Evolutionary conservation across 2,113 vertebrate species (phyloP).

Genomic region (Corapipo altera): DNA sequence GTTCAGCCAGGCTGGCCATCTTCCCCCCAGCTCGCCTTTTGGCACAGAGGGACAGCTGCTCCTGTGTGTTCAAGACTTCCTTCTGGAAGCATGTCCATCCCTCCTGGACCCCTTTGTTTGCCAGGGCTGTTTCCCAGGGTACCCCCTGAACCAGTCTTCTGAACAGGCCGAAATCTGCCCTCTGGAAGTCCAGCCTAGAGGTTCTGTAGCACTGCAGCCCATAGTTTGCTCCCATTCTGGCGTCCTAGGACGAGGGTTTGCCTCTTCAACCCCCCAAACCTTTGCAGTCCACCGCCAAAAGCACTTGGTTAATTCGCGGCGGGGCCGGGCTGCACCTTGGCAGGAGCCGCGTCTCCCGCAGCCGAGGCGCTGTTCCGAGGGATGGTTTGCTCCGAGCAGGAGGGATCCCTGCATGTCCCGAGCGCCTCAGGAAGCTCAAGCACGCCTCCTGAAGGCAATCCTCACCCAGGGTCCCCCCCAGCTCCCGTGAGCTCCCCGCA

Average conservation of each 20-base stretch:
- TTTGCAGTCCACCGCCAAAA: not conserved
- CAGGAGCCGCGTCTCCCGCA: not conserved
- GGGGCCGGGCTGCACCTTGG: not conserved
- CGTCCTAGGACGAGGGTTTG: not conserved
- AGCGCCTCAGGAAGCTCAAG: slow-evolving; percentile 28
- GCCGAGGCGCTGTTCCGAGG: not conserved
- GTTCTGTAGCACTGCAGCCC: not conserved
- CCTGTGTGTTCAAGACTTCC: too few relatives aligned
- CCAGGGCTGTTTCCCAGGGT: too few relatives aligned
- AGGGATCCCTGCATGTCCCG: not conserved
- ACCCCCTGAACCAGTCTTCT: too few relatives aligned
- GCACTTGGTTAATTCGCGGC: rapidly evolving
- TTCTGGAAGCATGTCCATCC: too few relatives aligned
- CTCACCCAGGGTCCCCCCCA: rapidly evolving
- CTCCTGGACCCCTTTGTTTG: too few relatives aligned
- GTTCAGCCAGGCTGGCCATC: too few relatives aligned
- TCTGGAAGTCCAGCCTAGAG: too few relatives aligned
- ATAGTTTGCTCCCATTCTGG: not conserved
- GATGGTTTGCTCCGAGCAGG: not conserved
- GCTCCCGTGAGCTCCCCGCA: rapidly evolving
- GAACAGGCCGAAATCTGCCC: too few relatives aligned
- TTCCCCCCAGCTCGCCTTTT: too few relatives aligned
- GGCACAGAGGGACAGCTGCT: too few relatives aligned
- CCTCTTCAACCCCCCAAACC: not conserved
- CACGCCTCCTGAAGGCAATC: slow-evolving; percentile 60